phyloP scores from a whole-genome alignment of 2,888 invertebrate genomes.

The Aethes cnicana region DNA sequence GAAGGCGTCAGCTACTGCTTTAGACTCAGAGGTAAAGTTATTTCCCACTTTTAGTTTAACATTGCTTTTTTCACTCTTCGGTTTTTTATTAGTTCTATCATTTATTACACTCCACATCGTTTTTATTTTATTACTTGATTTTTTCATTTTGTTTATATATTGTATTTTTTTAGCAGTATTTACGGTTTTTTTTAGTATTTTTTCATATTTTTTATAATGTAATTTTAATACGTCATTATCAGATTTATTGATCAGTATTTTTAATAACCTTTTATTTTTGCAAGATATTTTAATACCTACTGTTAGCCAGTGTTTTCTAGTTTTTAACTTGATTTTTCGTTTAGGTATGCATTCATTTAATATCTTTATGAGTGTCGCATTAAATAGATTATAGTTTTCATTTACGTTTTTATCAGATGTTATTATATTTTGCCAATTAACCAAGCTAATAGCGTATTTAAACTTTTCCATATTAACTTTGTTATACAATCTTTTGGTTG shows the following conservation, averaged over 20 bases:
- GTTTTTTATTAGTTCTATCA: slow-evolving; percentile 19
- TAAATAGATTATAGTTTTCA: slow-evolving; percentile 27
- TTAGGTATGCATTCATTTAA: slow-evolving; percentile 22
- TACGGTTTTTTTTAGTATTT: slow-evolving; percentile 24
- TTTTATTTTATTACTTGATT: slow-evolving; percentile 20
- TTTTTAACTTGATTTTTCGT: slow-evolving; percentile 19
- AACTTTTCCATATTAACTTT: slow-evolving; percentile 16
- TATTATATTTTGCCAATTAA: slow-evolving; percentile 16
- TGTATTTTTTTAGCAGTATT: slow-evolving; percentile 22
- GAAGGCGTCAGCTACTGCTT: neutral
- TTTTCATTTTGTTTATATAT: slow-evolving; percentile 15
- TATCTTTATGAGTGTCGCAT: slow-evolving; percentile 1
- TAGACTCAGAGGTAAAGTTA: neutral
- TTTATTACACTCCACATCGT: slow-evolving; percentile 32
- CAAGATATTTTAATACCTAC: slow-evolving; percentile 30
- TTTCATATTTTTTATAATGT: slow-evolving; percentile 31
- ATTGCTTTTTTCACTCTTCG: slow-evolving; percentile 4
- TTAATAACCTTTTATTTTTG: slow-evolving; percentile 30
- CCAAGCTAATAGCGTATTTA: slow-evolving; percentile 4
- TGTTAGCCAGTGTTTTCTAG: slow-evolving; percentile 16
- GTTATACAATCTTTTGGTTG: slow-evolving; percentile 9
- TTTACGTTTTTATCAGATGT: slow-evolving; percentile 9
- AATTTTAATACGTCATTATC: slow-evolving; percentile 11
- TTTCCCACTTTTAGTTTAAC: slow-evolving; percentile 14
- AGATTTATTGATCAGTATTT: slow-evolving; percentile 14